phyloP scores from a whole-genome alignment of 1,140 invertebrate species.

The Scaptomyza montana region DNA sequence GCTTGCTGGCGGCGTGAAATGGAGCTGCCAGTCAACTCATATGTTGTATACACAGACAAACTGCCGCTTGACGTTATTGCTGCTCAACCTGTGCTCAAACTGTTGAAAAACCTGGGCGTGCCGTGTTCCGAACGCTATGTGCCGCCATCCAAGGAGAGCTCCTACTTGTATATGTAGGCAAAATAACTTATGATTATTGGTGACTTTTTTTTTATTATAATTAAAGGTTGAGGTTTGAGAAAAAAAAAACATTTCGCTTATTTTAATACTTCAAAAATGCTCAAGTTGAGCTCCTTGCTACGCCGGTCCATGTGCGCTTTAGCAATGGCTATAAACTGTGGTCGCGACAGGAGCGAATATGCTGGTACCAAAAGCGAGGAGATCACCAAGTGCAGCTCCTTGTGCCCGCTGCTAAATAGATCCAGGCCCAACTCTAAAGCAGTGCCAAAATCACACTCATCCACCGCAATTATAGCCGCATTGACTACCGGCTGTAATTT shows the following conservation, averaged over 20 bases:
- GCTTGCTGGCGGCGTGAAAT: conserved; percentile 64
- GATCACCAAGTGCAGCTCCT: conserved; percentile 88
- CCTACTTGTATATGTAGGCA: conserved; percentile 71
- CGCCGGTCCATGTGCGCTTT: conserved; percentile 86
- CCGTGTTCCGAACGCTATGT: conserved; percentile 56
- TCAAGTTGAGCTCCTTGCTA: conserved; percentile 52
- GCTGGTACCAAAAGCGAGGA: conserved; percentile 89
- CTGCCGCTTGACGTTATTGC: conserved; percentile 64
- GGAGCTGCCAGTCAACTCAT: conserved; percentile 52
- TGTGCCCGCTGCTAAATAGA: conserved; percentile 90
- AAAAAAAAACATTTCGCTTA: conserved; percentile 9
- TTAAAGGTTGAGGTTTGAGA: conserved; percentile 44
- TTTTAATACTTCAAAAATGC: conserved; percentile 58
- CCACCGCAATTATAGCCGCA: conserved; percentile 87
- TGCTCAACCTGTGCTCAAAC: conserved; percentile 67
- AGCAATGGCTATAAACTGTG: conserved; percentile 90
- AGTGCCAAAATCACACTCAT: conserved; percentile 97
- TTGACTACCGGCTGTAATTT: conserved; percentile 91
- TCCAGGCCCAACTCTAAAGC: conserved; percentile 94
- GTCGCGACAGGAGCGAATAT: conserved; percentile 90
- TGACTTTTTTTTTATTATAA: conserved; percentile 39
- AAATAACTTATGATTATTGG: conserved; percentile 4
- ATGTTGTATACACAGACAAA: conserved; percentile 72
- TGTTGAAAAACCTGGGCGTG: conserved; percentile 56
- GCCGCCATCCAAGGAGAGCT: conserved; percentile 62